Conservation (phyloP, 2,888 invertebrate species). For the Anagyrus pseudococci region DNA sequence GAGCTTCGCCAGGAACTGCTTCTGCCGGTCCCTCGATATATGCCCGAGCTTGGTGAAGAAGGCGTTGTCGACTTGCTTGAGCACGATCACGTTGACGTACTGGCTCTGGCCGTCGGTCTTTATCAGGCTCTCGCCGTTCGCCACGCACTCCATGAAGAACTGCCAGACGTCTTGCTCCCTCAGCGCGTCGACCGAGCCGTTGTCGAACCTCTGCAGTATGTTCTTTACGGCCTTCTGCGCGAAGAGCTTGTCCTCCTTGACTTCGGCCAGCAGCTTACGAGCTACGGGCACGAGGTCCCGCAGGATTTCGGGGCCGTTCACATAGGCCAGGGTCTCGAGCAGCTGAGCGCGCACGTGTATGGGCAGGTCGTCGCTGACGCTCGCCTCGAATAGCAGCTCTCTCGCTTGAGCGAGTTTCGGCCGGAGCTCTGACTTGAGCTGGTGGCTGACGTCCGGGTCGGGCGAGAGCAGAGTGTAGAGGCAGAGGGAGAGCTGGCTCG, state of each 20-base stretch:
- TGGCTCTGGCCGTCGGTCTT: conserved; percentile 59
- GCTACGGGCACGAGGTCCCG: conserved; percentile 56
- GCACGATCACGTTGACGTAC: conserved; percentile 63
- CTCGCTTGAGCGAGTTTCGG: conserved; percentile 46
- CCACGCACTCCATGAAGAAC: conserved; percentile 66
- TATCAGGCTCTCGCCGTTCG: conserved; percentile 63
- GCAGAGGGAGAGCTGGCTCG: conserved; percentile 71
- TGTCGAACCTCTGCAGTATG: conserved; percentile 67
- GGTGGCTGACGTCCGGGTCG: conserved; percentile 61
- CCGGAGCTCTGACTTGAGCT: conserved; percentile 44
- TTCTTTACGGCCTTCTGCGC: conserved; percentile 66
- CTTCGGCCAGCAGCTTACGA: conserved; percentile 51
- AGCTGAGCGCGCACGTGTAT: conserved; percentile 64
- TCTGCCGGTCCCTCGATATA: conserved; percentile 43
- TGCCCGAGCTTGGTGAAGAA: conserved; percentile 60
- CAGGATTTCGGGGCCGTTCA: conserved; percentile 64
- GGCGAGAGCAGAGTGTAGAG: conserved; percentile 70
- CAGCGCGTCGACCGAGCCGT: conserved; percentile 61
- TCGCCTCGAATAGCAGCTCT: conserved; percentile 50
- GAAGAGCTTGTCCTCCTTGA: conserved; percentile 55
- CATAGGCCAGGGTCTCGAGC: conserved; percentile 61
- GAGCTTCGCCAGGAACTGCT: conserved; percentile 49
- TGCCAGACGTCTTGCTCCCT: conserved; percentile 66
- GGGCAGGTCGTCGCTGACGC: conserved; percentile 61
- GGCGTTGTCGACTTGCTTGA: conserved; percentile 67